Percentiles rank a stretch among this genome's conserved stretches.
Evolutionary conservation across 2,888 invertebrate genomes (phyloP).

Genomic region (Tupiocoris notatus): DNA sequence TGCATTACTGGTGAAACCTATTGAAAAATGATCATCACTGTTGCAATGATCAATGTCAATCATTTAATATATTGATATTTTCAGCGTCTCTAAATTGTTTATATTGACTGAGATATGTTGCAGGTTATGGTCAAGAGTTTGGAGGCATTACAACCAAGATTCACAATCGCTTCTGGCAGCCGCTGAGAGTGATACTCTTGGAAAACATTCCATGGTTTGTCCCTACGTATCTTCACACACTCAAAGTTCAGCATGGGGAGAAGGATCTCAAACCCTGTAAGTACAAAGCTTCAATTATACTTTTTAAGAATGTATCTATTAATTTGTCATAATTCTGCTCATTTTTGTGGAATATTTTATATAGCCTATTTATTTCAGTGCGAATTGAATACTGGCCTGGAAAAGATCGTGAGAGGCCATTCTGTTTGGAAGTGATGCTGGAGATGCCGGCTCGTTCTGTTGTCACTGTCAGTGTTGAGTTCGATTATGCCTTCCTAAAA

Average conservation of each 20-base stretch:
- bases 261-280: conserved; percentile 60
- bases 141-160: conserved; percentile 86
- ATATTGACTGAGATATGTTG: too few relatives aligned
- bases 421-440: conserved; percentile 83
- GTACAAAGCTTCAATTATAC: conserved; percentile 8
- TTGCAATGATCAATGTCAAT: too few relatives aligned
- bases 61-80: too few relatives aligned
- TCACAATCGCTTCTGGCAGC: conserved; percentile 74
- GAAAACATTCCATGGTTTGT: conserved; percentile 92
- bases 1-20: too few relatives aligned
- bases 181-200: conserved; percentile 75
- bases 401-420: conserved; percentile 76
- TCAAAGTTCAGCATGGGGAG: conserved; percentile 64
- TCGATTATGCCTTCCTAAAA: conserved; percentile 93
- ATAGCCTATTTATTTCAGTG: conserved; percentile 54
- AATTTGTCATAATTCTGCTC: too few relatives aligned
- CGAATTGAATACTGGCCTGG: conserved; percentile 67
- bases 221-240: conserved; percentile 84
- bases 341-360: too few relatives aligned
- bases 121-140: conserved; percentile 86
- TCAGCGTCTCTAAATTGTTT: too few relatives aligned
- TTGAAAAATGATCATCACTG: neutral
- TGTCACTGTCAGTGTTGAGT: conserved; percentile 79
- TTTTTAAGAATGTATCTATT: neutral
- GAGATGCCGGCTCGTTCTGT: conserved; percentile 75